Percentiles rank a stretch among this genome's conserved stretches.
Conservation (phyloP, 2,797 vertebrate genomes). For the Microctenopoma stevenorrisi region DNA sequence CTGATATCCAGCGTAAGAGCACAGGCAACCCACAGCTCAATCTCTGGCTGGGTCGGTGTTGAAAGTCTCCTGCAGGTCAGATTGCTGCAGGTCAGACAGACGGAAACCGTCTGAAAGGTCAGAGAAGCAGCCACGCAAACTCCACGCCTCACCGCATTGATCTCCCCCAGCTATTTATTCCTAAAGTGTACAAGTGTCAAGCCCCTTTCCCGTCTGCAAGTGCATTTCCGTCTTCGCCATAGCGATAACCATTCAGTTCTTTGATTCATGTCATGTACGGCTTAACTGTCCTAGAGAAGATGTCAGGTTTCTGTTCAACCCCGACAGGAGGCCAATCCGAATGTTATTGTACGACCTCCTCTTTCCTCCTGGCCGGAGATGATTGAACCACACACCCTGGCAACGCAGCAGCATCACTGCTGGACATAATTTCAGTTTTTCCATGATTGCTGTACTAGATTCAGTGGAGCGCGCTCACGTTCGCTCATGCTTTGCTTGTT, state of each 20-base stretch:
- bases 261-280: not conserved
- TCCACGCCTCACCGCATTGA: constrained; percentile 22
- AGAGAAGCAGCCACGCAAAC: constrained; percentile 24
- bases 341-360: not conserved
- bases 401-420: not conserved
- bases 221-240: not conserved
- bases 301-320: not conserved
- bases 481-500: not conserved
- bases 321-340: not conserved
- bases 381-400: constrained; percentile 16
- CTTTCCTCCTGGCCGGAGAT: constrained; percentile 2
- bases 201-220: not conserved
- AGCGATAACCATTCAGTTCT: not conserved
- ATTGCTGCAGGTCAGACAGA: constrained; percentile 52
- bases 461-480: constrained; percentile 7
- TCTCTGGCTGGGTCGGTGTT: constrained; percentile 3
- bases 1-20: not conserved
- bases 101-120: constrained; percentile 52
- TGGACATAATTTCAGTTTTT: constrained; percentile 11
- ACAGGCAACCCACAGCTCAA: constrained; percentile 12
- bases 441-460: not conserved
- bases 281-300: not conserved
- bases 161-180: constrained; percentile 48
- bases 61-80: constrained; percentile 36
- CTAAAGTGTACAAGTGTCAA: constrained; percentile 5